Evolutionary conservation across 2,113 vertebrate genomes (phyloP).

Genomic region (Phylloscopus trochilus): DNA sequence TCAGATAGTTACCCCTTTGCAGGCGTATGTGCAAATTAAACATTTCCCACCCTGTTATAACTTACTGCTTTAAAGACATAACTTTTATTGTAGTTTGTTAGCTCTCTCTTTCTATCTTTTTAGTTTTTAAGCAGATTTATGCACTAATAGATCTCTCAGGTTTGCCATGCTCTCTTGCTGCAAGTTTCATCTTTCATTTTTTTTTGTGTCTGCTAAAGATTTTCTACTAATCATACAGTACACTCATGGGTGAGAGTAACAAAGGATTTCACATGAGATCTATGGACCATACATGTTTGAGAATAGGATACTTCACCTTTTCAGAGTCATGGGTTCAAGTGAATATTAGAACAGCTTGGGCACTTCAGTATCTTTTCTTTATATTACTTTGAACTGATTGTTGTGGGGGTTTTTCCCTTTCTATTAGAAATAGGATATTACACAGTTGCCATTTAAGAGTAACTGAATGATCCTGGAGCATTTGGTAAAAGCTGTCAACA

Average conservation of each 20-base stretch:
- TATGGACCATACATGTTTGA: neutral
- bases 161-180: conserved; percentile 80
- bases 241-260: conserved; percentile 1
- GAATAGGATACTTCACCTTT: neutral
- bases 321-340: neutral
- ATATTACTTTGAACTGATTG: neutral
- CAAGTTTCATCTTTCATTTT: conserved; percentile 78
- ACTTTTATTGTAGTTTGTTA: conserved; percentile 77
- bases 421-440: neutral
- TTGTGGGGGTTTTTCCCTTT: fast-evolving
- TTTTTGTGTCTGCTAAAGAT: conserved; percentile 76
- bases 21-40: conserved; percentile 63
- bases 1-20: conserved; percentile 60
- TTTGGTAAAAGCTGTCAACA: neutral
- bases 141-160: conserved; percentile 80
- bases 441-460: neutral
- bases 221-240: conserved; percentile 70
- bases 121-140: conserved; percentile 69
- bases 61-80: conserved; percentile 76
- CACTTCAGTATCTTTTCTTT: neutral
- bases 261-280: neutral
- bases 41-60: conserved; percentile 82
- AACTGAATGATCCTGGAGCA: neutral
- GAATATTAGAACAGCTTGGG: neutral
- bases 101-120: conserved; percentile 75